Conservation (phyloP, 2,797 vertebrate genomes). For the Schizopygopsis pylzovi region DNA sequence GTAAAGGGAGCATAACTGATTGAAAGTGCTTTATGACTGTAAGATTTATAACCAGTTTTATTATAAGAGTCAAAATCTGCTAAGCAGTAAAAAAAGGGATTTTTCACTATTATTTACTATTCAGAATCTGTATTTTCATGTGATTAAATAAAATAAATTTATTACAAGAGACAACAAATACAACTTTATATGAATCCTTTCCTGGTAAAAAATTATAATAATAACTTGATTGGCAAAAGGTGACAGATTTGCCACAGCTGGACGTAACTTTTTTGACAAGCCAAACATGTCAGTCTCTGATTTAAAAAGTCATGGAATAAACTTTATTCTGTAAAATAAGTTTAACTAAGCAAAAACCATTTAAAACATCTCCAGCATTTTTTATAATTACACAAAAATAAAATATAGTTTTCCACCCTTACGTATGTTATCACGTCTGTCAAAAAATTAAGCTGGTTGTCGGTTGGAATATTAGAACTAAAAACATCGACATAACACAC, state of each 20-base stretch:
- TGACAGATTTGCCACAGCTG: neutral
- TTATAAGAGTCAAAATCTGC: neutral
- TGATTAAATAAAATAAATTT: neutral
- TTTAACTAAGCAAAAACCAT: neutral
- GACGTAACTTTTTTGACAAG: neutral
- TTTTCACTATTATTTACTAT: neutral
- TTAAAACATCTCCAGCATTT: neutral
- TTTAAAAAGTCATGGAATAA: neutral
- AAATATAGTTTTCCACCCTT: no score
- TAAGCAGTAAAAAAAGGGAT: neutral
- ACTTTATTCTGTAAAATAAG: neutral
- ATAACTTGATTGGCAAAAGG: neutral
- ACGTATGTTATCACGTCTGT: no score
- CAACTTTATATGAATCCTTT: neutral
- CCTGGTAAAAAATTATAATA: neutral
- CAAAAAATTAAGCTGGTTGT: no score
- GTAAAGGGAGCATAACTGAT: constrained; percentile 29
- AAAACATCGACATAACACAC: no score
- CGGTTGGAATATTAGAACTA: no score
- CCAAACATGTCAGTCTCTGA: neutral
- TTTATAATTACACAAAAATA: neutral
- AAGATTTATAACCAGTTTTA: constrained; percentile 25
- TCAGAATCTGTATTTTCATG: neutral
- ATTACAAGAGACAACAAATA: neutral
- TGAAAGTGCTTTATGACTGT: neutral